Conservation (phyloP, 1,140 invertebrate genomes). For the Cylas formicarius region DNA sequence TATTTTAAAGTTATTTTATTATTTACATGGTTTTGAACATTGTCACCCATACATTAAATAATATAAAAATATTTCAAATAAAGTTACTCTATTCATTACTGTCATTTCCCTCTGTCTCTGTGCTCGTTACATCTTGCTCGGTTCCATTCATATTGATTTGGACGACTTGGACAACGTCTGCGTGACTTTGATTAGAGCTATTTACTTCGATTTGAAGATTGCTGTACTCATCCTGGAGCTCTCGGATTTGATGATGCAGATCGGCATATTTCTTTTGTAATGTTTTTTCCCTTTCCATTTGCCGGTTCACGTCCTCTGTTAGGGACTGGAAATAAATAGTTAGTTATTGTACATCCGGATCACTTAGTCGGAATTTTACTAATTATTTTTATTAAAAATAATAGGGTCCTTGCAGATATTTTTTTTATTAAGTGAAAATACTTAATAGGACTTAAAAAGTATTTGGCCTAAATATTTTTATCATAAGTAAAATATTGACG, state of each 20-base stretch:
- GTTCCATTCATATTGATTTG: no score
- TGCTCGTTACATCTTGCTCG: no score
- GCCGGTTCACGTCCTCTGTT: slow-evolving; percentile 86
- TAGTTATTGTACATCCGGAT: no score
- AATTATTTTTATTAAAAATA: not conserved
- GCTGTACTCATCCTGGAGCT: slow-evolving; percentile 24
- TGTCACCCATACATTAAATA: no score
- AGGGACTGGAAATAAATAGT: slow-evolving; percentile 55
- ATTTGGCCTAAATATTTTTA: not conserved
- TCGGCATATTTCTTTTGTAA: slow-evolving; percentile 76
- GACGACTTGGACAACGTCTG: no score
- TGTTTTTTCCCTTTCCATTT: slow-evolving; percentile 82
- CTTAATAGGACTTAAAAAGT: no score
- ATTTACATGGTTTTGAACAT: no score
- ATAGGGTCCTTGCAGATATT: not conserved
- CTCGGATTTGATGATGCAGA: slow-evolving; percentile 50
- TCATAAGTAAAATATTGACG: not conserved
- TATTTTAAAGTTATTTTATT: no score
- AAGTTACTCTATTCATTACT: no score
- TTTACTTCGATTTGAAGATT: slow-evolving; percentile 11
- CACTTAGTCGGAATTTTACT: slow-evolving; percentile 2
- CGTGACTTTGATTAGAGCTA: no score
- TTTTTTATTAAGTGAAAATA: not conserved
- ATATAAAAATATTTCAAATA: no score
- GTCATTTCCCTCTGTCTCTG: no score